Evolutionary conservation across 2,888 invertebrate genomes (phyloP).

Genomic region (Cremastobaeus sp.): DNA sequence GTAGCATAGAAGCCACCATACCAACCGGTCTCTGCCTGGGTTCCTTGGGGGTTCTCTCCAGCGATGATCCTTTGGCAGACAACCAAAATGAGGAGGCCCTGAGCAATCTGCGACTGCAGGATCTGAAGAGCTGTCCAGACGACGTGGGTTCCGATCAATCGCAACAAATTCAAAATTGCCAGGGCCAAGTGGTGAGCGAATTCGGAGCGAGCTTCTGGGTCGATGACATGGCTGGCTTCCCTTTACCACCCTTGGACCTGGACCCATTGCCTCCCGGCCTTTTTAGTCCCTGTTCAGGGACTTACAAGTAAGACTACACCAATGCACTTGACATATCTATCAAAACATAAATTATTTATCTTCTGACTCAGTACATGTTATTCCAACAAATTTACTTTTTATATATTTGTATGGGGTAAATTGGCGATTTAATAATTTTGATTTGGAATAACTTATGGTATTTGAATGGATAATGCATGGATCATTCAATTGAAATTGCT

Average conservation of each 20-base stretch:
- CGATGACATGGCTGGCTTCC: constrained; percentile 92
- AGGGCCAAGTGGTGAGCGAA: constrained; percentile 73
- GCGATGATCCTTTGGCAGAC: constrained; percentile 71
- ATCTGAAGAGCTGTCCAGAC: constrained; percentile 72
- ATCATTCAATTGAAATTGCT: too few relatives aligned
- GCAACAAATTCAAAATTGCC: constrained; percentile 72
- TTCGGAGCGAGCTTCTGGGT: constrained; percentile 82
- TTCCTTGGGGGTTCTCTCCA: constrained; percentile 72
- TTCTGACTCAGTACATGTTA: too few relatives aligned
- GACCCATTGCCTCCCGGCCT: constrained; percentile 93
- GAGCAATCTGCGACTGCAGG: constrained; percentile 73
- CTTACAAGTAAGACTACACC: constrained; percentile 86
- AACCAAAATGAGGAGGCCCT: constrained; percentile 66
- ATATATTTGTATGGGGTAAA: too few relatives aligned
- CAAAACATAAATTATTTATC: too few relatives aligned
- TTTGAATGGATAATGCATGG: too few relatives aligned
- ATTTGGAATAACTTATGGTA: too few relatives aligned
- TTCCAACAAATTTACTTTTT: too few relatives aligned
- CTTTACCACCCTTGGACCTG: constrained; percentile 89
- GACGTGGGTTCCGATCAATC: constrained; percentile 70
- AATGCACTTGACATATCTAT: too few relatives aligned
- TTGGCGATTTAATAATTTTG: too few relatives aligned
- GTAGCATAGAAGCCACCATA: constrained; percentile 77
- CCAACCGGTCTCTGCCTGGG: constrained; percentile 74
- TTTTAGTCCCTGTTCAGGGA: constrained; percentile 89